Evolutionary conservation across 2,888 invertebrate species (phyloP), one percentile per base, ranked within the genome.

Genomic region (Acanthosepion pharaonis): DNA sequence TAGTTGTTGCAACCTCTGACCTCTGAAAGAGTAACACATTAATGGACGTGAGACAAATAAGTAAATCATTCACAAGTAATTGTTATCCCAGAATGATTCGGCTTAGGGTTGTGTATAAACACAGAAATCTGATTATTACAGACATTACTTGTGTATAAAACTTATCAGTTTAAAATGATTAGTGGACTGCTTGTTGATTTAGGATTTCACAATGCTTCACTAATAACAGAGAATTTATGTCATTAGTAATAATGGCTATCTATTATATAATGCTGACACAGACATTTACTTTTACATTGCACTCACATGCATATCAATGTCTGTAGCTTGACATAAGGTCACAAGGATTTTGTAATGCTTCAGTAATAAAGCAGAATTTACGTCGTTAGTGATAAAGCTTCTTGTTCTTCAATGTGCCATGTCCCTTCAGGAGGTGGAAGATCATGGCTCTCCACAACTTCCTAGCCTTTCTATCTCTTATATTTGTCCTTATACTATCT

Each of bases 1-100:
- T n/a, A 78, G 78, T 78, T 78, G 33, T 78, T 78, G n/a, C n/a
- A 78, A 78, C 78, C n/a, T n/a, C n/a, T 78, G 78, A 78, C 78
- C 33, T 15, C 78, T 78, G 9, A n/a, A 25, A 78, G 78, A 33
- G n/a, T 33, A 78, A 33, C 78, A 33, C 15, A 33, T 78, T 33
- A 78, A n/a, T 33, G n/a, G 78, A 33, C n/a, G 78, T 33, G 15
- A 33, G 78, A 78, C n/a, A n/a, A 23, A 64, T 64, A 64, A 78
- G 78, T n/a, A 11, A 78, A 78, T n/a, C n/a, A 78, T 78, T n/a
- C n/a, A n/a, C 78, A 78, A 59, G 59, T 59, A 23, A 78, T 78
- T 78, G n/a, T n/a, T n/a, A n/a, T 78, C n/a, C 33, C 11, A 15
- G 15, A 78, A 78, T n/a, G 33, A 78, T n/a, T 33, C 11, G 5